Percentiles rank a stretch among this genome's conserved stretches.
Evolutionary conservation across 1,140 invertebrate species (phyloP).

Genomic region (Nasonia longicornis): DNA sequence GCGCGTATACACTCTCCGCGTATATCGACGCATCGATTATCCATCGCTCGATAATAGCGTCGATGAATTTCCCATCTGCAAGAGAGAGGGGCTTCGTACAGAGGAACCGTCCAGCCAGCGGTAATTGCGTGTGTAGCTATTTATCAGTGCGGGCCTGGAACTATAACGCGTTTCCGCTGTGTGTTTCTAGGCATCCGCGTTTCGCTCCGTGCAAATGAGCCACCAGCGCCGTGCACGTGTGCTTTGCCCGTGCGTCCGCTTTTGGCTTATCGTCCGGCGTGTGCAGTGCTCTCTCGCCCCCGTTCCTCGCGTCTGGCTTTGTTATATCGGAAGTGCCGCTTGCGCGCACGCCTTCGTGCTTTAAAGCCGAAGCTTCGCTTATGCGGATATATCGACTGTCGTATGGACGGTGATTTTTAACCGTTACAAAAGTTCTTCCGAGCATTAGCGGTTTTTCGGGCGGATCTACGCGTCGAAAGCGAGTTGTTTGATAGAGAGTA

Average conservation of each 20-base stretch:
- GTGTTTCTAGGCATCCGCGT: constrained; percentile 3
- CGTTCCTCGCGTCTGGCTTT: neutral
- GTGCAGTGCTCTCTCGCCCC: neutral
- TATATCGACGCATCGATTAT: neutral
- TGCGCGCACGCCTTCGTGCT: neutral
- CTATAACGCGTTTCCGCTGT: constrained; percentile 18
- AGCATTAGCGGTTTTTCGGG: neutral
- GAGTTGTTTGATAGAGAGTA: neutral
- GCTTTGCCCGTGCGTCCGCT: neutral
- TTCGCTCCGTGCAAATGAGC: constrained; percentile 31
- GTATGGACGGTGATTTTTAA: neutral
- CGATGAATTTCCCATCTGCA: constrained; percentile 8
- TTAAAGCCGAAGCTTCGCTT: neutral
- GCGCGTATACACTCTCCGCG: neutral
- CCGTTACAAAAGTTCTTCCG: too few species aligned
- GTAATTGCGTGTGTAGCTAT: constrained; percentile 26
- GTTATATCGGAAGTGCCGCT: constrained; percentile 1
- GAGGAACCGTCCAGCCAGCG: neutral
- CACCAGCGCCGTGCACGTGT: neutral
- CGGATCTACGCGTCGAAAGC: neutral
- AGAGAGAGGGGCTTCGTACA: neutral
- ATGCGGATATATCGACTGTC: neutral
- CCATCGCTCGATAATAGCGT: constrained; percentile 16
- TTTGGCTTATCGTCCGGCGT: constrained; percentile 5
- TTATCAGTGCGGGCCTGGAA: constrained; percentile 15